phyloP scores from a whole-genome alignment of 2,888 invertebrate species.

The Dastarcus helophoroides region DNA sequence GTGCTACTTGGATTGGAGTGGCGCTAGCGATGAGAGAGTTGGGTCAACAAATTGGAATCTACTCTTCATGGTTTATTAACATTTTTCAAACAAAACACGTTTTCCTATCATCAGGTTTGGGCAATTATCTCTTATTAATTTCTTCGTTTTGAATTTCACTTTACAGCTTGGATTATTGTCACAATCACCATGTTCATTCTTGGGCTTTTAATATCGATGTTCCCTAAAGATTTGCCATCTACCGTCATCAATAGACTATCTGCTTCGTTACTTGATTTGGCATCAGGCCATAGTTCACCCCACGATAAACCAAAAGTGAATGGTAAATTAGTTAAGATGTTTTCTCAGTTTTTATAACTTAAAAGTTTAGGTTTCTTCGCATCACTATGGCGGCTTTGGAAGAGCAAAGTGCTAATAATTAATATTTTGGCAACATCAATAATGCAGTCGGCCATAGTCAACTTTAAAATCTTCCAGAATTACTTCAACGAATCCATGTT shows the following conservation, averaged over 20 bases:
- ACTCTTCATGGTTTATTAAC: constrained; percentile 27
- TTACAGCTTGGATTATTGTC: constrained; percentile 42
- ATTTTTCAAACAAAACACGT: constrained; percentile 15
- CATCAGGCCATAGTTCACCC: constrained; percentile 22
- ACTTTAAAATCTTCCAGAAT: constrained; percentile 44
- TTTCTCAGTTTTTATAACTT: constrained; percentile 4
- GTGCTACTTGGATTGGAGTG: constrained; percentile 22
- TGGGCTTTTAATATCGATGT: constrained; percentile 42
- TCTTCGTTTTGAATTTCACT: constrained; percentile 4
- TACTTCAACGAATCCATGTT: constrained; percentile 48
- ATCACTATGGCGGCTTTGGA: constrained; percentile 41
- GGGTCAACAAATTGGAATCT: constrained; percentile 29
- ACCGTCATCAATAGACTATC: constrained; percentile 45
- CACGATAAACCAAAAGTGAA: constrained; percentile 15
- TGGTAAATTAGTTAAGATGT: constrained; percentile 15
- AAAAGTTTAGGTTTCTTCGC: constrained; percentile 33
- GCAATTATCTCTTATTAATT: not conserved
- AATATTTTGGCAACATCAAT: constrained; percentile 34
- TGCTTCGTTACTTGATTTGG: constrained; percentile 41
- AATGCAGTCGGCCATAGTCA: constrained; percentile 42
- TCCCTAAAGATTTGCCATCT: constrained; percentile 43
- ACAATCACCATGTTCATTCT: constrained; percentile 37
- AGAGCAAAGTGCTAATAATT: constrained; percentile 9
- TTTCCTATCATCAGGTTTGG: constrained; percentile 23
- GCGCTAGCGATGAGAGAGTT: constrained; percentile 23